Percentiles rank a stretch among this genome's conserved stretches.
phyloP scores from a whole-genome alignment of 2,888 invertebrate species.

The Tenthredo mesomela region DNA sequence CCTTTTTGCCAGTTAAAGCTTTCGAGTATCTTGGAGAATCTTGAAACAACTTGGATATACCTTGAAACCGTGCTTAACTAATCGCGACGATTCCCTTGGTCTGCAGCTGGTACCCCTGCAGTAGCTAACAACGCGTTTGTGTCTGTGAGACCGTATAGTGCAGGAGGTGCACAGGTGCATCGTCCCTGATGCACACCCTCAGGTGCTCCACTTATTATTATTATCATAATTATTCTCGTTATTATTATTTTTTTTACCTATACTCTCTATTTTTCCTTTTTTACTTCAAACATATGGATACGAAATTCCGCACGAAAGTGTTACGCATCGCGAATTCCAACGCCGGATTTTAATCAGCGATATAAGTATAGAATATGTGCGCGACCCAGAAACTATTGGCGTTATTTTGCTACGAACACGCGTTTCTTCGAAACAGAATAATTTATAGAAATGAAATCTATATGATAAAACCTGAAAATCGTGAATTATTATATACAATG shows the following conservation, averaged over 20 bases:
- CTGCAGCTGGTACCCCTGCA: constrained; percentile 52
- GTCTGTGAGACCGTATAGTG: constrained; percentile 58
- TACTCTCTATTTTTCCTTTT: background rate
- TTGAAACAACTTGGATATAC: constrained; percentile 10
- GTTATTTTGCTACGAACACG: background rate
- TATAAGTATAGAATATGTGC: background rate
- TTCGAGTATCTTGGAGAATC: background rate
- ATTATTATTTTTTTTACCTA: background rate
- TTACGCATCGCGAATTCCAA: background rate
- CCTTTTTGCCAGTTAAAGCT: background rate
- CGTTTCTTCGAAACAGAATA: too few species aligned
- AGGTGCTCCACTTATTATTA: constrained; percentile 30
- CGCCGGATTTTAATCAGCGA: background rate
- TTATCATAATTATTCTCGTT: background rate
- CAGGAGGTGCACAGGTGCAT: constrained; percentile 68
- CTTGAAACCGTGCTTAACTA: constrained; percentile 5
- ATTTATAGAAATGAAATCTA: too few species aligned
- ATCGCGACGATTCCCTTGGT: constrained; percentile 41
- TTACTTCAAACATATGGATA: background rate
- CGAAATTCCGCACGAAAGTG: background rate
- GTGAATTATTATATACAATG: background rate
- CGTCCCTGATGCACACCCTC: constrained; percentile 69
- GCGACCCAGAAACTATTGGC: background rate
- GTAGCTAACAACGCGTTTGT: constrained; percentile 11
- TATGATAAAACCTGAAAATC: background rate